phyloP scores from a whole-genome alignment of 2,113 vertebrate genomes.

The Heterocephalus glaber region DNA sequence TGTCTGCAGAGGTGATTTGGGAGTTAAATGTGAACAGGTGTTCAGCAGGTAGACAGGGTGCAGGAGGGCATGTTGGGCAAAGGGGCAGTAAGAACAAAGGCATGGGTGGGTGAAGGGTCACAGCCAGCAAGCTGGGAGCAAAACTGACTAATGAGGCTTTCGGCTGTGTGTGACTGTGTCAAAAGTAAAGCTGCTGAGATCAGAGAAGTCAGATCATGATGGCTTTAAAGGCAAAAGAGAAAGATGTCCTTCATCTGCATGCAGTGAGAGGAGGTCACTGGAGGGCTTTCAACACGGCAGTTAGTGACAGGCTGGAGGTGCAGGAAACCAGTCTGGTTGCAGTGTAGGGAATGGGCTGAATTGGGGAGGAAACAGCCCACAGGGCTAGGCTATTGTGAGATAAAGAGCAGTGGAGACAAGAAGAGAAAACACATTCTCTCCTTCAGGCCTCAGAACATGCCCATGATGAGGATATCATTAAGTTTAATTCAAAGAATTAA shows the following conservation, averaged over 20 bases:
- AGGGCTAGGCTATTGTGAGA: neutral
- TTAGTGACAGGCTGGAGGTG: neutral
- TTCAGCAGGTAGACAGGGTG: neutral
- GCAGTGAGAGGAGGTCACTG: neutral
- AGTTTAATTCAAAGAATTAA: neutral
- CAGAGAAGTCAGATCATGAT: neutral
- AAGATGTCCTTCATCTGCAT: neutral
- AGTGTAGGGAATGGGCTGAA: neutral
- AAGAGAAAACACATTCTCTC: neutral
- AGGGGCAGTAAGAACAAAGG: neutral
- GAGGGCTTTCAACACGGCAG: neutral
- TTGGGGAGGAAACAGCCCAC: neutral
- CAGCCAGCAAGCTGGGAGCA: neutral
- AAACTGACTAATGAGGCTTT: neutral
- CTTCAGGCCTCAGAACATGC: neutral
- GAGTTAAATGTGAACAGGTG: neutral
- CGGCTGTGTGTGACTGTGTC: neutral
- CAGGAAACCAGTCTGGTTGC: neutral
- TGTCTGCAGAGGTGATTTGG: neutral
- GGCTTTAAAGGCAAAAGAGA: neutral
- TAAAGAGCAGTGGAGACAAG: neutral
- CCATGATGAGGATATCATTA: neutral
- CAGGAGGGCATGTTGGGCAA: neutral
- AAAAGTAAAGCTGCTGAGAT: neutral
- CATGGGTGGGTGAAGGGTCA: neutral